Base-by-base conservation (phyloP, 1,140 invertebrate species). In the Pantala flavescens region DNA sequence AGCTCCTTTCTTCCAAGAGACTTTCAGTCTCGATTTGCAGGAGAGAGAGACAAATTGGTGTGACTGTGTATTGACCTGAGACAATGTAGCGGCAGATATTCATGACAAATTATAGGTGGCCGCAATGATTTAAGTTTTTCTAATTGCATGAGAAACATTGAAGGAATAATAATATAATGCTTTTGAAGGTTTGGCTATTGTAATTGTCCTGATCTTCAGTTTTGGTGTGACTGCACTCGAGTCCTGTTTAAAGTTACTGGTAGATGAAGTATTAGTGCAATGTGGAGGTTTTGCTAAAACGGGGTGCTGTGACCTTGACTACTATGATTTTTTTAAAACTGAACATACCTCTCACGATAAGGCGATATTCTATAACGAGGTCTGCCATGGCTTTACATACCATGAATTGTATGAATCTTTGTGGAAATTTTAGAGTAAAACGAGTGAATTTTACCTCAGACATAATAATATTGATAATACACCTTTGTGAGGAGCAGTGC, bases 381-480 rank as follows among this genome's bases (percentile, higher is more conserved):
- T 63, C 49, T 63, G 49, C 49, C 49, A 63, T 63, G 49, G 49
- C 49, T 63, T 63, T 63, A 21, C n/a, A 12, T 63, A 63, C 49
- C 49, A 63, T 63, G 49, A 63, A 63, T 63, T 63, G 49, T 63
- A 63, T 63, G 49, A 63, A 63, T 63, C 49, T 63, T 63, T 63
- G 49, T 63, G 49, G 49, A 63, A 63, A 63, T 63, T 63, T 63
- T 63, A 63, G 49, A 63, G 49, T 63, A 63, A 63, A 63, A 63
- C 28, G 49, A 63, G 49, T 63, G 49, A 63, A 63, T 63, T 63
- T 63, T 63, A 63, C 49, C 49, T 63, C 49, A 63, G 49, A 63
- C 49, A 63, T 63, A 63, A 63, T 63, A 63, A 63, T 63, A 63
- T 19, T 63, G 49, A 63, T 63, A 19, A 63, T 63, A 63, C 49